phyloP scores from a whole-genome alignment of 2,113 vertebrate species.

The Xiphias gladius region DNA sequence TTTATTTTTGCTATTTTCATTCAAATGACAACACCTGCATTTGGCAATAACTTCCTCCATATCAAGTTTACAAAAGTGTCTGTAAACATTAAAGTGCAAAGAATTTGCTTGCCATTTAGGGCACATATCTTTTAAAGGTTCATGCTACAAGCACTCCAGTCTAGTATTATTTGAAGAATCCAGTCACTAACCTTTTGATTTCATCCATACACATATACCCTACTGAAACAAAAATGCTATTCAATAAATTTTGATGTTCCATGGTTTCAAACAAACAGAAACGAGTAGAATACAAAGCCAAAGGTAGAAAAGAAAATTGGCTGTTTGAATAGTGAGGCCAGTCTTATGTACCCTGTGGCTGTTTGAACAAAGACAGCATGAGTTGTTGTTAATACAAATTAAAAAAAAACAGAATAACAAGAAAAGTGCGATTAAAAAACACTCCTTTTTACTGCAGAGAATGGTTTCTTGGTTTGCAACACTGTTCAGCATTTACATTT shows the following conservation, averaged over 20 bases:
- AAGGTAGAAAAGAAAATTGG: conserved; percentile 42
- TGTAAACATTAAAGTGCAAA: conserved; percentile 87
- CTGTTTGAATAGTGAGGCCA: conserved; percentile 69
- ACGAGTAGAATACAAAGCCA: conserved; percentile 69
- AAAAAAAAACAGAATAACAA: conserved; percentile 55
- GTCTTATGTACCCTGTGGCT: conserved; percentile 82
- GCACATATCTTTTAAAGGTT: conserved; percentile 81
- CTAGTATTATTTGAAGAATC: conserved; percentile 57
- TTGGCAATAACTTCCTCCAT: conserved; percentile 76
- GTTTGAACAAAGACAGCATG: conserved; percentile 75
- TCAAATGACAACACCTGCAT: conserved; percentile 79
- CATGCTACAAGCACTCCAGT: conserved; percentile 82
- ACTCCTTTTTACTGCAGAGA: conserved; percentile 53
- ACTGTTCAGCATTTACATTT: conserved; percentile 57
- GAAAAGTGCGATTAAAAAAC: conserved; percentile 51
- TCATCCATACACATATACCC: conserved; percentile 60
- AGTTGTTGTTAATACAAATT: conserved; percentile 64
- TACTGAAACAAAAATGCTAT: conserved; percentile 58
- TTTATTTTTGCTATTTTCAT: conserved; percentile 79
- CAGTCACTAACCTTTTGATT: conserved; percentile 56
- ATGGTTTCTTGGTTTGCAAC: conserved; percentile 60
- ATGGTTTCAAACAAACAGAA: conserved; percentile 60
- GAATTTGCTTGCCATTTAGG: conserved; percentile 76
- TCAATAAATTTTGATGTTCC: conserved; percentile 57
- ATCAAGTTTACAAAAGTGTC: conserved; percentile 82